Percentiles rank a stretch among this genome's conserved stretches.
phyloP scores from a whole-genome alignment of 2,888 invertebrate genomes.

The Pheosia gnoma region DNA sequence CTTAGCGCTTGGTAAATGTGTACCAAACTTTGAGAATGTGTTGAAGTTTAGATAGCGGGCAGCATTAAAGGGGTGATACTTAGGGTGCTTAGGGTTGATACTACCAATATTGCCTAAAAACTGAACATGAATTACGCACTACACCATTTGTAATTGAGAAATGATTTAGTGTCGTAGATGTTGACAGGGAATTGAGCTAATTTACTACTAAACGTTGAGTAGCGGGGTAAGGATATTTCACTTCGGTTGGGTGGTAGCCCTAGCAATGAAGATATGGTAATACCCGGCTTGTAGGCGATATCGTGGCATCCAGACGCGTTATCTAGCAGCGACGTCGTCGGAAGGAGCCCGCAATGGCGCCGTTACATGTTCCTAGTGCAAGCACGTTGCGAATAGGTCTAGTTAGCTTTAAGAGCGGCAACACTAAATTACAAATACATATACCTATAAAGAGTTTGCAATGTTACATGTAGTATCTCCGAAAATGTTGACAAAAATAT shows the following conservation, averaged over 20 bases:
- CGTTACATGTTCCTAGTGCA: conserved; percentile 40
- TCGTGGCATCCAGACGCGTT: conserved; percentile 45
- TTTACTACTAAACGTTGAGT: neutral
- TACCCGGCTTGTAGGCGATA: conserved; percentile 48
- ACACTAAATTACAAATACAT: neutral
- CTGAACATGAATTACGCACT: too few species aligned
- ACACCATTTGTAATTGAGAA: too few species aligned
- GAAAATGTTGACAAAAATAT: too few species aligned
- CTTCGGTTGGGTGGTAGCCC: neutral
- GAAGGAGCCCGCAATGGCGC: conserved; percentile 34
- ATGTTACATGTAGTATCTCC: too few species aligned
- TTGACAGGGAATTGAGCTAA: too few species aligned
- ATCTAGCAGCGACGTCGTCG: conserved; percentile 46
- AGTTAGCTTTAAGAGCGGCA: neutral
- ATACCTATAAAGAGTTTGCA: too few species aligned
- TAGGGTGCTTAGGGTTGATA: neutral
- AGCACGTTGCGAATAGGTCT: conserved; percentile 23
- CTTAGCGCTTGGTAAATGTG: conserved; percentile 16
- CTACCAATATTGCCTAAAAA: too few species aligned
- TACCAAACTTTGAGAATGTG: conserved; percentile 10
- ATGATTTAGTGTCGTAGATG: too few species aligned
- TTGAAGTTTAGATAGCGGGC: conserved; percentile 25
- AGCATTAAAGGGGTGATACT: conserved; percentile 13
- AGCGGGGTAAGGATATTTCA: neutral
- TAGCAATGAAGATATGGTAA: conserved; percentile 49